phyloP scores from a whole-genome alignment of 92 coral and sea anemone species.

The Pocillopora grandis region DNA sequence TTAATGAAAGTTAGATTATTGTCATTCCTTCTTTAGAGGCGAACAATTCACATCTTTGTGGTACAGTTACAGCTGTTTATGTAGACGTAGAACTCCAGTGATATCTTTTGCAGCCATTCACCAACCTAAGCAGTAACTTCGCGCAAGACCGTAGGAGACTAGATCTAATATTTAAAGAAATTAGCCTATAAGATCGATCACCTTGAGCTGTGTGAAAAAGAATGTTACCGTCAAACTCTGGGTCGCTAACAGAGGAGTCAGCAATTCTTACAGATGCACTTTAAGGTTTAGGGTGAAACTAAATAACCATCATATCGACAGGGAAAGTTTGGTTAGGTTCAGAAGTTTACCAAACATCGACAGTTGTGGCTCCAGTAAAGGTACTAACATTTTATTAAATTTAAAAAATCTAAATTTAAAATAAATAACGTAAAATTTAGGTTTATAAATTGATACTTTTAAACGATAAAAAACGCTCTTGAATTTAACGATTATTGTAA shows the following conservation, averaged over 20 bases:
- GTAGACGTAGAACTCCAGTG: conserved; percentile 21
- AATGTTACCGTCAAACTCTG: background rate
- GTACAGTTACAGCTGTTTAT: conserved; percentile 29
- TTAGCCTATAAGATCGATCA: conserved; percentile 30
- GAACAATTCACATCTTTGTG: conserved; percentile 24
- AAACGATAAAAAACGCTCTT: background rate
- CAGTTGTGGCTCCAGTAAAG: background rate
- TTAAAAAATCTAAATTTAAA: background rate
- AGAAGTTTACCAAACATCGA: conserved; percentile 27
- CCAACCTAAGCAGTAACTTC: background rate
- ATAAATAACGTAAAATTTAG: background rate
- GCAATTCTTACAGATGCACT: conserved; percentile 5
- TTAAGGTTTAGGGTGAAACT: conserved; percentile 8
- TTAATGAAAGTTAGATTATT: too few relatives aligned
- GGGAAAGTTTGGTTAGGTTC: conserved; percentile 1
- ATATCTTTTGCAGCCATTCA: background rate
- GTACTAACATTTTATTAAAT: background rate
- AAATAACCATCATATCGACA: background rate
- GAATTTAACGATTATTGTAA: background rate
- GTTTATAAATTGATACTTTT: background rate
- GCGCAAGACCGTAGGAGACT: conserved; percentile 20
- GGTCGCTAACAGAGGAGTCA: background rate
- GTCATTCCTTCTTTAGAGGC: conserved; percentile 1
- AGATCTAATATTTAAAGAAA: conserved; percentile 1
- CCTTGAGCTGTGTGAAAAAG: conserved; percentile 13